Evolutionary conservation across 2,113 vertebrate species (phyloP), one percentile per base, ranked within the genome.

Genomic region (Brachypteracias leptosomus): DNA sequence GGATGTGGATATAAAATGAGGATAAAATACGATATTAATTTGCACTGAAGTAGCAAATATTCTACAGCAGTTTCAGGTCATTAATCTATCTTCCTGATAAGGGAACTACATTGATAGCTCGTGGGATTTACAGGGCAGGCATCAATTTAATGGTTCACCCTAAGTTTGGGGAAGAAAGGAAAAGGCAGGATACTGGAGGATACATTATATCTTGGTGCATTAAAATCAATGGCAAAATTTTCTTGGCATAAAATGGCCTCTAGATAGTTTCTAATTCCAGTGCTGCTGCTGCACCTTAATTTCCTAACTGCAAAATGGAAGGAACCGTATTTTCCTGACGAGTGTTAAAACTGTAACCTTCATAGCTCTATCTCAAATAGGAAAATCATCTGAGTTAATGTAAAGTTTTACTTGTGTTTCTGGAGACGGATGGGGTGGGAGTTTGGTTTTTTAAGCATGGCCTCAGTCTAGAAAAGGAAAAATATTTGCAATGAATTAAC

Each of bases 11-110:
- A 83, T 83, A 90, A 97, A 95, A 82, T 87, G 21, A 87, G 89
- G 52, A 52, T 92, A 96, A 97, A 93, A 96, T 95, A 95, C 78
- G 38, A 85, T 86, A 89, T 72, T 95, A 96, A 97, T 96, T 97
- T 96, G 38, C 93, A 90, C 86, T 75, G 80, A 89, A 93, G 95
- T 93, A 87, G 91, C 85, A 96, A 96, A 95, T 95, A 95, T 93
- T 95, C 67, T 67, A 67, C 65, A 68, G 84, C 85, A 92, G 76
- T 89, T 94, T 90, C 84, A 91, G 89, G 84, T 95, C 89, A 95
- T 96, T 93, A 93, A 92, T 96, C 85, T 92, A n/a, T 89, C 86
- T 93, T 95, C 91, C 81, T 61, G 65, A 91, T 78, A 83, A 78
- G 94, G 76, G 86, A 93, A 78, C 95, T 93, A 46, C 80, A 67